Percentiles rank a stretch among this genome's conserved stretches.
Evolutionary conservation across 2,113 vertebrate species (phyloP).

Genomic region (Laticauda colubrina): DNA sequence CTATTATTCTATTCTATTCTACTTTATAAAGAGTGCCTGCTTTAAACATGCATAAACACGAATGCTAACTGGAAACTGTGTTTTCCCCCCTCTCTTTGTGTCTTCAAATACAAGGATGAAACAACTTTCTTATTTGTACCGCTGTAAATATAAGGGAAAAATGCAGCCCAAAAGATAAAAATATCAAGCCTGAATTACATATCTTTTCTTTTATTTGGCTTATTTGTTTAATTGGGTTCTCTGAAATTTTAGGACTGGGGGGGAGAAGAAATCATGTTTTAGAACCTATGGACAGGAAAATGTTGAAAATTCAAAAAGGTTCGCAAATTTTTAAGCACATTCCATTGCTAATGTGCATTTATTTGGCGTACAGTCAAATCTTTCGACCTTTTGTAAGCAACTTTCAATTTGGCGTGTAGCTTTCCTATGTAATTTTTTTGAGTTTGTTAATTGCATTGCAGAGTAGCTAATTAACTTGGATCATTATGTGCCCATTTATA

Average conservation of each 20-base stretch:
- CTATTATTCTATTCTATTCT: no score
- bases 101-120: neutral
- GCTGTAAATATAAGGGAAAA: neutral
- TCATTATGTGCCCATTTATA: neutral
- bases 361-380: neutral
- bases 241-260: neutral
- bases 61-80: neutral
- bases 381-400: neutral
- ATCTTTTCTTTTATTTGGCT: neutral
- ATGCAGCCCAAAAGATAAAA: neutral
- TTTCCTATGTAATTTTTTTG: neutral
- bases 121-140: neutral
- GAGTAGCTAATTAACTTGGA: neutral
- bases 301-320: neutral
- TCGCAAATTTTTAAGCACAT: neutral
- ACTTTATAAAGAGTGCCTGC: neutral
- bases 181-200: neutral
- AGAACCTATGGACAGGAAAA: neutral
- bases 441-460: neutral
- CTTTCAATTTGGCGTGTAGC: neutral
- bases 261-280: neutral
- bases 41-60: conserved; percentile 3
- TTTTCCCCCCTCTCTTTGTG: neutral
- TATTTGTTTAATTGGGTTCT: neutral
- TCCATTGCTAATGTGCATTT: neutral